phyloP scores from a whole-genome alignment of 2,113 vertebrate genomes.

The Fukomys damarensis region DNA sequence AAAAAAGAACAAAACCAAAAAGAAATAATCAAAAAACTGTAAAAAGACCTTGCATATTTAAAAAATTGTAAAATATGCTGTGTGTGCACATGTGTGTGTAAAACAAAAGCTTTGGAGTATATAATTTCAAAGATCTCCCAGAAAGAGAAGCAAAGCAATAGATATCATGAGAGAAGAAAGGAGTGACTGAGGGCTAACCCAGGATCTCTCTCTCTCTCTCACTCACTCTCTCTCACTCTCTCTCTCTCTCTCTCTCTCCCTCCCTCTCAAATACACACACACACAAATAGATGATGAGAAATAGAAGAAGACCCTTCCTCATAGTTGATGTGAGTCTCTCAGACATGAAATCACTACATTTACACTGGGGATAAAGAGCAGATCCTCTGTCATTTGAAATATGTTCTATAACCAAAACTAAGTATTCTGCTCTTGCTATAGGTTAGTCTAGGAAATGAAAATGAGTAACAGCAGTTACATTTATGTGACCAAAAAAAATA shows the following conservation, averaged over 20 bases:
- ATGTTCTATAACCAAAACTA: neutral
- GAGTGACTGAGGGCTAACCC: neutral
- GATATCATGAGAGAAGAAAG: neutral
- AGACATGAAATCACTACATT: neutral
- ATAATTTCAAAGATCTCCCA: neutral
- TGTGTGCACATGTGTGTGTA: neutral
- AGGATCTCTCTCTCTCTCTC: neutral
- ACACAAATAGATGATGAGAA: neutral
- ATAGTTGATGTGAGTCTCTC: neutral
- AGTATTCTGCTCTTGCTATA: neutral
- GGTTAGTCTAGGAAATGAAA: neutral
- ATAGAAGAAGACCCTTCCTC: neutral
- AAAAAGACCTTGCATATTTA: neutral
- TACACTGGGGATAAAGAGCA: neutral
- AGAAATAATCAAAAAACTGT: neutral
- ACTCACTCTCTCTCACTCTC: no score
- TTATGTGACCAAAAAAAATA: neutral
- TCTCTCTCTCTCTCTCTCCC: neutral
- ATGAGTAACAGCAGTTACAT: neutral
- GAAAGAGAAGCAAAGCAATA: neutral
- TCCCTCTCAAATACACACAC: neutral
- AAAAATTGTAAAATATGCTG: neutral
- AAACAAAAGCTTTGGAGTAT: neutral
- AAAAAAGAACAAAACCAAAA: neutral
- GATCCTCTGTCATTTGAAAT: neutral